Percentiles rank a stretch among this genome's conserved stretches.
phyloP scores from a whole-genome alignment of 2,797 vertebrate genomes.

The Vespertilio murinus region DNA sequence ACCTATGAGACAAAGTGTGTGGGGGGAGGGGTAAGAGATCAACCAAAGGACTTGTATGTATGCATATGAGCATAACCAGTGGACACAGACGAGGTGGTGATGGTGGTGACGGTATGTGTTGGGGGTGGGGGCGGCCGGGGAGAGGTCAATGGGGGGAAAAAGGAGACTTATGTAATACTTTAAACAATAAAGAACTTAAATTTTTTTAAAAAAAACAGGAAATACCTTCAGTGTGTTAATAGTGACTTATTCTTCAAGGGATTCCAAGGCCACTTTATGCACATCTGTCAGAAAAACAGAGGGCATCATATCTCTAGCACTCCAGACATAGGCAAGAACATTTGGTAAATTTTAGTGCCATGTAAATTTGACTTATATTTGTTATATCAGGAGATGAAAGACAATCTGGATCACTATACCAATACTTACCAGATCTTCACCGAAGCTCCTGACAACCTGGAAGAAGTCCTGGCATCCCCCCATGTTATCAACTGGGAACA shows the following conservation, averaged over 20 bases:
- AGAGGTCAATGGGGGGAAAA: too few species aligned
- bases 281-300: background rate
- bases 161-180: too few species aligned
- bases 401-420: constrained; percentile 43
- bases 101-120: too few species aligned
- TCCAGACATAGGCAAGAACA: background rate
- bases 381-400: constrained; percentile 43
- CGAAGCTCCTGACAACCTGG: constrained; percentile 23
- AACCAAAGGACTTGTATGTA: too few species aligned
- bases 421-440: constrained; percentile 58
- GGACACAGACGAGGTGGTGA: too few species aligned
- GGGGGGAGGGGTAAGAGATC: too few species aligned
- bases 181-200: too few species aligned
- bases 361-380: background rate
- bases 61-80: too few species aligned
- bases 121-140: too few species aligned
- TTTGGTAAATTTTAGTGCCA: background rate
- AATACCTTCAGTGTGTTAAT: background rate
- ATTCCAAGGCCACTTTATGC: background rate
- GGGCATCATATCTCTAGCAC: background rate
- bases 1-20: too few species aligned
- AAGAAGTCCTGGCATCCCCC: background rate
- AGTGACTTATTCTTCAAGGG: background rate
- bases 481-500: constrained; percentile 51
- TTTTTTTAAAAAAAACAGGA: background rate